A percentile compares a stretch with the other conserved stretches of the same genome.
Evolutionary conservation across 2,888 invertebrate genomes (phyloP).

Genomic region (Calameuta filiformis): DNA sequence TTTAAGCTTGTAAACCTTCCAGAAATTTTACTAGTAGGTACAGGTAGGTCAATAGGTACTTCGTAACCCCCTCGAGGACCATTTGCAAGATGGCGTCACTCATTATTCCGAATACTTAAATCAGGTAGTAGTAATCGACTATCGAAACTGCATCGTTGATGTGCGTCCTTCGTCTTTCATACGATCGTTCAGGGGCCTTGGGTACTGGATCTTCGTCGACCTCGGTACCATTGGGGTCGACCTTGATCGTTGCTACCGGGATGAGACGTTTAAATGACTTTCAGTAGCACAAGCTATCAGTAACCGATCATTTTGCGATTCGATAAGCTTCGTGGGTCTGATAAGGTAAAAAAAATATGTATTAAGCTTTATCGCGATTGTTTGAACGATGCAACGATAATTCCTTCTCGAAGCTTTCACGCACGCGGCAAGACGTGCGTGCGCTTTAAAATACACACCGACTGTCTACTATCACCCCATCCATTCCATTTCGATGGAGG

Average conservation of each 20-base stretch:
- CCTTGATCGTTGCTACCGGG: background rate
- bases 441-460: conserved; percentile 44
- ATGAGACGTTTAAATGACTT: background rate
- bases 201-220: background rate
- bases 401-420: background rate
- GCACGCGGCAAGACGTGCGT: conserved; percentile 25
- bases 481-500: conserved; percentile 63
- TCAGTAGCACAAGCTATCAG: background rate
- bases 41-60: background rate
- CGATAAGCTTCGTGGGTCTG: background rate
- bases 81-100: background rate
- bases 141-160: background rate
- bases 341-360: background rate
- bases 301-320: background rate
- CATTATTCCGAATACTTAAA: background rate
- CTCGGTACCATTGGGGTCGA: background rate
- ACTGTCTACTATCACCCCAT: conserved; percentile 57
- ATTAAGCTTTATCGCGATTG: background rate
- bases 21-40: background rate
- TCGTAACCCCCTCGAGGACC: background rate
- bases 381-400: background rate
- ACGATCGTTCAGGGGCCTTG: background rate
- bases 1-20: background rate
- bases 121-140: background rate
- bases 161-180: background rate